Conservation (phyloP, 2,888 invertebrate species). For the Druceiella hillmani region DNA sequence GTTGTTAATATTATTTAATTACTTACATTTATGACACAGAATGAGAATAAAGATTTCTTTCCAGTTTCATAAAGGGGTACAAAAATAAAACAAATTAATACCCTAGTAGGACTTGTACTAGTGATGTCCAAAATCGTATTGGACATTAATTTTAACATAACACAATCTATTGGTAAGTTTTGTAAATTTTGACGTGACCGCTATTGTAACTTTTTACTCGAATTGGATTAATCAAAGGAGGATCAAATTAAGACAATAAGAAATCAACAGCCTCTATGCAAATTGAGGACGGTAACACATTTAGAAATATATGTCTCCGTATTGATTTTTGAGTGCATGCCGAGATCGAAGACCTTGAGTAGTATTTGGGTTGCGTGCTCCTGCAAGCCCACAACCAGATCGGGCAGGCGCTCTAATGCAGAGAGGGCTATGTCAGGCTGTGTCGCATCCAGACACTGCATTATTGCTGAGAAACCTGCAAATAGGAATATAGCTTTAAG, state of each 20-base stretch:
- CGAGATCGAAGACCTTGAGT: conserved; percentile 75
- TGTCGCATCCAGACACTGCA: conserved; percentile 74
- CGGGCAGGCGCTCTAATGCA: conserved; percentile 76
- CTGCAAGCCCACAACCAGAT: conserved; percentile 77
- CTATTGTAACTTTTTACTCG: background rate
- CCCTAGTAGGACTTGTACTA: no score
- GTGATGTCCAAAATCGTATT: no score
- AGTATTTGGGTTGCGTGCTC: conserved; percentile 78
- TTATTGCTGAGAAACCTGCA: conserved; percentile 66
- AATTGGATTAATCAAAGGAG: conserved; percentile 1
- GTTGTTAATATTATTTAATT: no score
- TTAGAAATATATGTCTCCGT: conserved; percentile 72
- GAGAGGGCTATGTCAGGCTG: conserved; percentile 75
- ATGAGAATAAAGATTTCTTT: no score
- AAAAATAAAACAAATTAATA: no score
- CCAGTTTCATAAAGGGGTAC: no score
- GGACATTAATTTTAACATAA: no score
- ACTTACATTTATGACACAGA: no score
- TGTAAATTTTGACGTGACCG: background rate
- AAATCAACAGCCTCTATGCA: conserved; percentile 72
- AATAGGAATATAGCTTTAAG: no score
- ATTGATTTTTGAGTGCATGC: conserved; percentile 72
- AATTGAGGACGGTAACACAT: conserved; percentile 73
- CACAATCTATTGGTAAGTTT: background rate
- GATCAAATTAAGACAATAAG: no score